Base-by-base conservation (phyloP, 1,140 invertebrate genomes). In the Cataglyphis hispanica region DNA sequence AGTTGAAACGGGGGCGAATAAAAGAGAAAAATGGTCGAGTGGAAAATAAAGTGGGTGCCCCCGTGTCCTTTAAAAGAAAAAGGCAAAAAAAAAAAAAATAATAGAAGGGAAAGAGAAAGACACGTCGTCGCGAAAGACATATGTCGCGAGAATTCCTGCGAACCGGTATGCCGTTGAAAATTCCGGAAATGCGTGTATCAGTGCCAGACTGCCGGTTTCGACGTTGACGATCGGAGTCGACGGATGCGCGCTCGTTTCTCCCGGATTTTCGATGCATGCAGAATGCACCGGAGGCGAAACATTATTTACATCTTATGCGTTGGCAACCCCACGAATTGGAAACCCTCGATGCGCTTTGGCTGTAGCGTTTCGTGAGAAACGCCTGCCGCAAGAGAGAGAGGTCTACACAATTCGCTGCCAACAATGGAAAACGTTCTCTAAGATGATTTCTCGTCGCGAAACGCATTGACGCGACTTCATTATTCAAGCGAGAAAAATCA, bases 241-340 rank as follows among this genome's bases (percentile, higher is more conserved):
- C 43, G 50, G 64, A 81, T 61, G 37, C 43, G 61, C 61, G 46
- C 46, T 61, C 40, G 37, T 69, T 56, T 34, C 22, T 64, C 58
- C 40, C 50, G 27, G 64, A 74, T 85, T 86, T 81, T 85, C 75
- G 56, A 58, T 76, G 75, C 53, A 56, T 46, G 34, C 22, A 34
- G 31, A 86, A 63, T 67, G 56, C 31, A 84, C 58, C 37, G 69
- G 46, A 70, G 56, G 75, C 69, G 50, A 46, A 27, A 63, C 72
- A 81, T 86, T 80, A 89, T 86, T 88, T 77, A 72, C 22, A 27
- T 70, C 85, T 88, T 77, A 67, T 61, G 72, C 16, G 81, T 64
- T 53, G 53, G 50, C 76, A 75, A 64, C 46, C 31, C 13, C 64
- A 4, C 61, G 70, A 75, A 66, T 75, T 69, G 60, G 46, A 61